phyloP scores from a whole-genome alignment of 1,140 invertebrate species.

The Drosophila arizonae region DNA sequence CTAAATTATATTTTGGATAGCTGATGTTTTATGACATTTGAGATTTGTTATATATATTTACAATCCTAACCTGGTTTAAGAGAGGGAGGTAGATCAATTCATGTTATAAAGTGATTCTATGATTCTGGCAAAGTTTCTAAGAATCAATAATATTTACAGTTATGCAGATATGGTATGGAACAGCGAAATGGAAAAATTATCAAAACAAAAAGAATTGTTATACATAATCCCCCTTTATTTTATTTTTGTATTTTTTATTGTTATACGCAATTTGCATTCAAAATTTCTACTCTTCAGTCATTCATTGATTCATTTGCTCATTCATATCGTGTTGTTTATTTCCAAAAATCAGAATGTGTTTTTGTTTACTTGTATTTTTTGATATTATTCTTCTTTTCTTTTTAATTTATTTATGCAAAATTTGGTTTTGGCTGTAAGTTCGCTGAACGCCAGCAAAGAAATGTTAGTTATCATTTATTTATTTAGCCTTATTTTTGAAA shows the following conservation, averaged over 20 bases:
- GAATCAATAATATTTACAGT: not conserved
- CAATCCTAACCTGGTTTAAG: not conserved
- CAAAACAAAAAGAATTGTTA: slow-evolving; percentile 8
- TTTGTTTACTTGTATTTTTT: slow-evolving; percentile 20
- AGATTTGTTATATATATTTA: not conserved
- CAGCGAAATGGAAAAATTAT: not conserved
- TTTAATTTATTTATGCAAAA: slow-evolving; percentile 61
- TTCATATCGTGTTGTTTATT: slow-evolving; percentile 63
- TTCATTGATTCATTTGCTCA: slow-evolving; percentile 72
- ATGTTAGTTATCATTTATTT: slow-evolving; percentile 12
- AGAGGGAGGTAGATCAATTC: not conserved
- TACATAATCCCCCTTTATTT: slow-evolving; percentile 7
- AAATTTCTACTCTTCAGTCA: slow-evolving; percentile 32
- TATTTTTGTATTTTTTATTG: slow-evolving; percentile 16
- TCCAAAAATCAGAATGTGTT: slow-evolving; percentile 46
- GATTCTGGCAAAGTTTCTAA: not conserved
- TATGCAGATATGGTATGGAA: slow-evolving; percentile 10
- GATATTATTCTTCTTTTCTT: slow-evolving; percentile 18
- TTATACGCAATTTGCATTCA: slow-evolving; percentile 34
- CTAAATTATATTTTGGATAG: too few species aligned
- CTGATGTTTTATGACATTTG: too few species aligned
- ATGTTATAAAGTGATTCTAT: too few species aligned
- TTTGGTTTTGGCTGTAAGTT: slow-evolving; percentile 30
- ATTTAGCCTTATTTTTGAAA: not conserved
- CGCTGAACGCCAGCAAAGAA: not conserved